These are phyloP conservation scores for Synergus laeviventris DNA, from an alignment of 2,888 invertebrate genomes.

Conservation along the genomic window DNA sequence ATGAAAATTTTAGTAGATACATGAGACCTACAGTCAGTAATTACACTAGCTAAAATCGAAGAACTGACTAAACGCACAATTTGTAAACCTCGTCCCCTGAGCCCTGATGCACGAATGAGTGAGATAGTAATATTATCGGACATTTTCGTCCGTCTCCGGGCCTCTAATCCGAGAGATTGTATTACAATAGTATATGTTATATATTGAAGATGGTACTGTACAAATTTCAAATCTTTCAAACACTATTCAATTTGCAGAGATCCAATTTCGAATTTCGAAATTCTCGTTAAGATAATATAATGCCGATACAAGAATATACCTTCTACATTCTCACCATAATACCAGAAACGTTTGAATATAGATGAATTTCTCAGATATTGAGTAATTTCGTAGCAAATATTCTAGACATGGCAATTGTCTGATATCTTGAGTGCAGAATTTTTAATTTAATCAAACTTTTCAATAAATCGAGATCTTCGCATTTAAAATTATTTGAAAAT, in stretches of 20 bases:
- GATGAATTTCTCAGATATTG: not conserved
- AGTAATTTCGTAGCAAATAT: not conserved
- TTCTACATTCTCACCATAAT: not conserved
- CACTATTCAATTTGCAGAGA: not conserved
- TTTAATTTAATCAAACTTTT: not conserved
- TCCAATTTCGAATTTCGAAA: not conserved
- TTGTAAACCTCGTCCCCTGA: too few relatives aligned
- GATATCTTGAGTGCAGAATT: not conserved
- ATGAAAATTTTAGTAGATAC: not conserved
- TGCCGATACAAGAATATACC: not conserved
- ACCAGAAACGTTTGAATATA: not conserved
- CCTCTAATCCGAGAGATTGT: too few relatives aligned
- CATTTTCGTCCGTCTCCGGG: too few relatives aligned
- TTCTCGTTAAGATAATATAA: not conserved
- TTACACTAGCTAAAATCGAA: too few relatives aligned
- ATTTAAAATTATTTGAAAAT: too few relatives aligned
- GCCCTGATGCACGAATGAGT: too few relatives aligned
- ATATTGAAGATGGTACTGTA: not conserved
- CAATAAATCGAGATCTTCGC: too few relatives aligned
- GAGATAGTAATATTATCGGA: too few relatives aligned
- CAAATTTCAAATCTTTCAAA: not conserved
- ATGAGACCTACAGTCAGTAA: too few relatives aligned
- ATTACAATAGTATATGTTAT: too few relatives aligned
- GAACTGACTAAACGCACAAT: too few relatives aligned
- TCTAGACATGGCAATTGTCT: not conserved